These are phyloP conservation scores for Cheilosia scutellata DNA, from an alignment of 2,888 invertebrate genomes.

Conservation along the genomic window DNA sequence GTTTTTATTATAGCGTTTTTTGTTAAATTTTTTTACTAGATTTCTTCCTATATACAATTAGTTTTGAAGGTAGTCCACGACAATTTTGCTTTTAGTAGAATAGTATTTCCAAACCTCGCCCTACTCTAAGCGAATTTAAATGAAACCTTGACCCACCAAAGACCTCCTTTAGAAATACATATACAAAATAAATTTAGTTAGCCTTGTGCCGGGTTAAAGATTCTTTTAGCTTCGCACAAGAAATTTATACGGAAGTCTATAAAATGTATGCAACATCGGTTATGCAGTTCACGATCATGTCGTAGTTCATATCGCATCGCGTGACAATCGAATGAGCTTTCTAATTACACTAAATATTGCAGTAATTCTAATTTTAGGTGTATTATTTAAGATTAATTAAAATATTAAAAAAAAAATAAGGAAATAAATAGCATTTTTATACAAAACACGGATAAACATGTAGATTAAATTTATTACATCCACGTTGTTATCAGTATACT, in stretches of 20 bases:
- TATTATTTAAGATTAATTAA: slow-evolving; percentile 1
- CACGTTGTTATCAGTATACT: no score
- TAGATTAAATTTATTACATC: neutral
- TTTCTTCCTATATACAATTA: neutral
- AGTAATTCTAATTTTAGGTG: neutral
- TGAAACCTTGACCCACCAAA: slow-evolving; percentile 63
- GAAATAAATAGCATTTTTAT: neutral
- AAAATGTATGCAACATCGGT: neutral
- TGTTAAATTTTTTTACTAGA: neutral
- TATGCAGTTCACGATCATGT: neutral
- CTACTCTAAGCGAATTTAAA: slow-evolving; percentile 58
- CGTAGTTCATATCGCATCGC: slow-evolving; percentile 24
- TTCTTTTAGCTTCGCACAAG: neutral
- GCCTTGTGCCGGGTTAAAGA: neutral
- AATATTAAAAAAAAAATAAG: neutral
- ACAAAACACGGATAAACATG: neutral
- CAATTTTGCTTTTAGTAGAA: neutral
- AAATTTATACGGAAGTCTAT: neutral
- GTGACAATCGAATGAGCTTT: slow-evolving; percentile 59
- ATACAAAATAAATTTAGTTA: neutral
- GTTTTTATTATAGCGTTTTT: slow-evolving; percentile 7
- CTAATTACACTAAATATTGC: slow-evolving; percentile 9
- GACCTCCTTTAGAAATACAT: slow-evolving; percentile 8
- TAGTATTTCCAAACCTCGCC: neutral
- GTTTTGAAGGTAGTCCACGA: neutral